Evolutionary conservation across 1,140 invertebrate genomes (phyloP).

Genomic region (Littorina saxatilis): DNA sequence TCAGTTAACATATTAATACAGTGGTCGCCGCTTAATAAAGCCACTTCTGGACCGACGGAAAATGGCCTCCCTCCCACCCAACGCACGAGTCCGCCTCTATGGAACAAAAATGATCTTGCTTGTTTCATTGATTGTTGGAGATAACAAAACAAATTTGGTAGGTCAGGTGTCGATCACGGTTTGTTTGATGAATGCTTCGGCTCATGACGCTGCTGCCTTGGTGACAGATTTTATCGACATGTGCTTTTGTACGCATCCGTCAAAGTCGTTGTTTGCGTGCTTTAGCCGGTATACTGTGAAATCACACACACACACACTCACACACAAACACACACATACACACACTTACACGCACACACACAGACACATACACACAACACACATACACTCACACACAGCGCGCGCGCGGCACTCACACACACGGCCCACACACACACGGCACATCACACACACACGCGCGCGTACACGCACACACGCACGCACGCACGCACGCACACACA

Average conservation of each 20-base stretch:
- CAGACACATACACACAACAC: no score
- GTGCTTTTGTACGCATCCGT: neutral
- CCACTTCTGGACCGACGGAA: no score
- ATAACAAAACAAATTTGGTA: neutral
- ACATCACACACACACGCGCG: neutral
- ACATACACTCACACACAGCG: no score
- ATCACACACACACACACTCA: no score
- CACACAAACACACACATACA: no score
- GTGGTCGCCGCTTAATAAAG: no score
- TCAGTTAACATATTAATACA: no score
- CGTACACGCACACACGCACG: conserved; percentile 8
- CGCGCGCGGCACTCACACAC: neutral
- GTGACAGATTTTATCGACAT: neutral
- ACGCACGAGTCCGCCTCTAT: no score
- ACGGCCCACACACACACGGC: no score
- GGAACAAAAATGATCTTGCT: no score
- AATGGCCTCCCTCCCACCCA: neutral
- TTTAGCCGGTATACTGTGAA: no score
- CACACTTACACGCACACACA: no score
- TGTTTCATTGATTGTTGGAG: neutral
- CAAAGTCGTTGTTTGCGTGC: neutral
- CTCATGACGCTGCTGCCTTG: neutral
- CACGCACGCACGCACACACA: neutral
- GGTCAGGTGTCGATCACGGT: neutral
- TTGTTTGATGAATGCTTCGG: neutral